Evolutionary conservation across 1,140 invertebrate genomes (phyloP).

Genomic region (Physella acuta): DNA sequence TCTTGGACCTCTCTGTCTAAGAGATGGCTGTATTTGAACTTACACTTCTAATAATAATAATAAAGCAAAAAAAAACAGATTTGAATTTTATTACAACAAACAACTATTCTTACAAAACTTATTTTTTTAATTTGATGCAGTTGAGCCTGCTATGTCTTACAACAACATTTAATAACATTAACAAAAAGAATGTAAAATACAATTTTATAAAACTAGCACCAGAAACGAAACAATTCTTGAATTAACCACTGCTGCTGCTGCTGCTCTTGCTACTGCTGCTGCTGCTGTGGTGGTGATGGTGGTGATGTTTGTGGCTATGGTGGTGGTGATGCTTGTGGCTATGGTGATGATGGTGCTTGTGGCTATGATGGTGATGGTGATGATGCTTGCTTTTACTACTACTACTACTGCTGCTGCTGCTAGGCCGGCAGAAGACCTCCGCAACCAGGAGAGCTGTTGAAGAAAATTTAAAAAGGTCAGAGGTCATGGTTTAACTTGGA

Average conservation of each 20-base stretch:
- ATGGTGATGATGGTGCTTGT: neutral
- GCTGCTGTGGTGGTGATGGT: neutral
- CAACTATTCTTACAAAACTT: too few species aligned
- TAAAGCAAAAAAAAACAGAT: too few species aligned
- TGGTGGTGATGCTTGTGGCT: neutral
- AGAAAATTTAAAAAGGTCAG: too few species aligned
- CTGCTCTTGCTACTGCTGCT: neutral
- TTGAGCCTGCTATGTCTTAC: too few species aligned
- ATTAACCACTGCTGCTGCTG: neutral
- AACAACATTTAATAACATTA: too few species aligned
- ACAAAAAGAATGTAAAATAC: neutral
- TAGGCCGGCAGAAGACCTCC: neutral
- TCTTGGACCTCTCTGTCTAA: too few species aligned
- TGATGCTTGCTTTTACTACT: neutral
- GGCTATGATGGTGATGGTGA: neutral
- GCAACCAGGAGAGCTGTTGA: neutral
- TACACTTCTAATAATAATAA: too few species aligned
- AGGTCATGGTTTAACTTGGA: too few species aligned
- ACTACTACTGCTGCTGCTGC: neutral
- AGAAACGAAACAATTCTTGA: neutral
- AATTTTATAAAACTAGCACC: neutral
- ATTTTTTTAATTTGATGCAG: too few species aligned
- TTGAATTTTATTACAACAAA: too few species aligned
- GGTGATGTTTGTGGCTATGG: neutral
- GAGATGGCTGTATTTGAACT: too few species aligned